Evolutionary conservation across 2,797 vertebrate species (phyloP), one percentile per base, ranked within the genome.

Genomic region (Macropus fuliginosus): DNA sequence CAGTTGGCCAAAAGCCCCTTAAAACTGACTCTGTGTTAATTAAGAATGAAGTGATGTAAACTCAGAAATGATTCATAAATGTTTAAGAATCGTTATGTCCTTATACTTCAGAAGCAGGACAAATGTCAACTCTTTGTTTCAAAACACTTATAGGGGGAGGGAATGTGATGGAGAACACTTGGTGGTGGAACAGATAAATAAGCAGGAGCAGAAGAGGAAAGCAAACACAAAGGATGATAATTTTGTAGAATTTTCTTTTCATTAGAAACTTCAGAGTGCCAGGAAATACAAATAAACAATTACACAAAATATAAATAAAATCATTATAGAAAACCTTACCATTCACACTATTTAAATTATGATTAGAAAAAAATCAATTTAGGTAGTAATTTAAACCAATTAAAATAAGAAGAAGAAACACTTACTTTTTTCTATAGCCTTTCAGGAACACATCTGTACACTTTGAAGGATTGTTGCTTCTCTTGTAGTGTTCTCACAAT

Each of bases 41-140:
- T 97, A 95, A 97, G 96, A 95, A 97, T 87, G 97, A 98, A 98
- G 96, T 92, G 96, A 92, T 91, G 94, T 96, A 95, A 96, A 96
- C 94, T 55, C 54, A 95, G 91, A 93, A 96, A 97, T 87, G 95
- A 92, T 96, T 94, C 93, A 94, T 95, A 94, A 94, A 95, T 97
- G 93, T 97, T 57, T 55, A 92, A 91, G 94, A 94, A 95, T 96
- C 96, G 96, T 55, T 97, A 3, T 93, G 56, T 92, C 92, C 57
- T 94, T 94, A 87, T 93, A 56, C 62, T 95, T 31, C 46, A 97
- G 54, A 91, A 92, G 92, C 55, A 57, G 94, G 93, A 95, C 91
- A 57, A 94, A 94, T 89, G 28, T 46, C 74, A 93, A 46, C 11
- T 28, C 52, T 18, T 31, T 94, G 28, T 90, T 57, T 87, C 89